These are phyloP conservation scores for Morinoia aosen DNA, from an alignment of 2,888 invertebrate species.

Conservation along the genomic window DNA sequence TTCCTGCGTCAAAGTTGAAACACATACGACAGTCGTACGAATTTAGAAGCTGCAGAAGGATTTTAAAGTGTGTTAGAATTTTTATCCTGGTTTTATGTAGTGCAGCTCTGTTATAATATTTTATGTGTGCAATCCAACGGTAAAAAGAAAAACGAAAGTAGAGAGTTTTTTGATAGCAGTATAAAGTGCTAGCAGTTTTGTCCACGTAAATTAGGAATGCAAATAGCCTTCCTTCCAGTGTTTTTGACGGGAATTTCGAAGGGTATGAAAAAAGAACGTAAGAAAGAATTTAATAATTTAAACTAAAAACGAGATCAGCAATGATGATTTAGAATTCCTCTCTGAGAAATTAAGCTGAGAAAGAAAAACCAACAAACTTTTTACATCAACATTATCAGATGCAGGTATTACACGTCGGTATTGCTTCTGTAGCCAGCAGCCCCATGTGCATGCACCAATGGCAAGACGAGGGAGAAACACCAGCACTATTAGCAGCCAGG, in stretches of 20 bases:
- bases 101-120: not conserved
- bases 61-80: too few species aligned
- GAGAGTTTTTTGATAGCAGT: not conserved
- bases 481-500: not conserved
- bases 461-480: not conserved
- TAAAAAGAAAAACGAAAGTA: not conserved
- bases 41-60: not conserved
- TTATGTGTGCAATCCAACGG: not conserved
- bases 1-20: not conserved
- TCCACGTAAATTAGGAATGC: too few species aligned
- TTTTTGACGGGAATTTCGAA: too few species aligned
- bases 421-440: not conserved
- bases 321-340: too few species aligned
- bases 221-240: too few species aligned
- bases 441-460: too few species aligned
- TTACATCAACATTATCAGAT: not conserved
- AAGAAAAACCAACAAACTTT: too few species aligned
- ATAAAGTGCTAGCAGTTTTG: not conserved
- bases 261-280: too few species aligned
- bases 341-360: too few species aligned
- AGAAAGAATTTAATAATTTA: too few species aligned
- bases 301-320: too few species aligned
- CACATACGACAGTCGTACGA: not conserved
- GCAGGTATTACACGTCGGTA: not conserved
- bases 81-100: not conserved